Evolutionary conservation across 2,113 vertebrate species (phyloP), one percentile per base, ranked within the genome.

Genomic region (Merops nubicus): DNA sequence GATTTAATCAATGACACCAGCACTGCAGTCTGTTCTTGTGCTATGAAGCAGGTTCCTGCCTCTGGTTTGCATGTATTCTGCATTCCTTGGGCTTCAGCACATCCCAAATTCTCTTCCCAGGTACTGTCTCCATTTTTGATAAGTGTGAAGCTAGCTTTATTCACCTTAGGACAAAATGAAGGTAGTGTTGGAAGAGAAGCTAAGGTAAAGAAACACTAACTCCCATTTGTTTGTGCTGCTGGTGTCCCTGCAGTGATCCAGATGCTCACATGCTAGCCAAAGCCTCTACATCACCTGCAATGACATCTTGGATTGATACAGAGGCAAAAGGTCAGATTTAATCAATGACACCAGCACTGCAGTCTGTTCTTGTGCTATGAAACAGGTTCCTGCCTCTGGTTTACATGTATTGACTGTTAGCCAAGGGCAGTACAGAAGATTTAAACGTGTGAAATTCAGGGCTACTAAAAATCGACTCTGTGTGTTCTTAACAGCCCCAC

Each of bases 1-100:
- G 63, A 69, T 95, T 89, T 93, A 91, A 94, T 95, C 93, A 90
- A 85, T 93, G 87, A 80, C 70, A 89, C 48, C 48, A 85, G 74
- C 69, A 36, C 85, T 93, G 93, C 91, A 88, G 74, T 81, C 90
- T 91, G 43, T 80, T 77, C 42, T 68, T 34, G 47, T 15, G n/a
- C 94, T 85, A 3, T 47, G n/a, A 85, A 75, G 54, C 43, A 47
- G 57, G 33, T 31, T 94, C 40, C 36, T 22, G 4, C 68, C 65
- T 40, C 31, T 34, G 31, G 29, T 57, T 62, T 73, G 53, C 48
- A 36, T 48, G 12, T 67, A 73, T 64, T 80, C n/a, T n/a, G n/a
- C n/a, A n/a, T n/a, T n/a, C n/a, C n/a, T 48, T 87, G 75, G 65
- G 31, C 53, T 77, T 70, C 64, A 77, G 38, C 62, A 60, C 36